Conservation (phyloP, 2,797 vertebrate genomes). For the Poecilia gillii region DNA sequence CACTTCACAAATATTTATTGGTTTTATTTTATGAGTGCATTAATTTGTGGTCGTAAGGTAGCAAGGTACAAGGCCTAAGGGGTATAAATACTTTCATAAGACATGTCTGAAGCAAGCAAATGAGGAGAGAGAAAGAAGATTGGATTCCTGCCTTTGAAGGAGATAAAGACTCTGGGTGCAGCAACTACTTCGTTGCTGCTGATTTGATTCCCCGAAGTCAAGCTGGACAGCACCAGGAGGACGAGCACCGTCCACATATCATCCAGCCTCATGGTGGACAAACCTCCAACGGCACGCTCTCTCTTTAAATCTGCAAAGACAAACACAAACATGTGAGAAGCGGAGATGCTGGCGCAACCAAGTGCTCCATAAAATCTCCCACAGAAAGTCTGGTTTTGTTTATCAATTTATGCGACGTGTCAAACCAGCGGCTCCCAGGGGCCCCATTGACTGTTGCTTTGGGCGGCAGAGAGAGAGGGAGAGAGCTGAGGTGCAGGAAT, state of each 20-base stretch:
- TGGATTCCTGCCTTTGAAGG: conserved; percentile 82
- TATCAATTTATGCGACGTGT: conserved; percentile 45
- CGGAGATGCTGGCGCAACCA: conserved; percentile 24
- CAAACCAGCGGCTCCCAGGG: conserved; percentile 43
- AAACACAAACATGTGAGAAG: conserved; percentile 40
- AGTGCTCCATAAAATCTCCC: not conserved
- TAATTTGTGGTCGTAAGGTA: not conserved
- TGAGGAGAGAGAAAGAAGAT: conserved; percentile 10
- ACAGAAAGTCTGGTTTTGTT: conserved; percentile 25
- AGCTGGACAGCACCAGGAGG: conserved; percentile 73
- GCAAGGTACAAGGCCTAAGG: not conserved
- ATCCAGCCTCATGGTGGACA: conserved; percentile 76
- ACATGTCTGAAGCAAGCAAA: not conserved
- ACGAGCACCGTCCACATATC: conserved; percentile 69
- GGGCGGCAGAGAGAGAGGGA: conserved; percentile 22
- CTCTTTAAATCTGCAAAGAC: conserved; percentile 53
- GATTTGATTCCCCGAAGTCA: conserved; percentile 62
- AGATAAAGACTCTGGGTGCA: conserved; percentile 82
- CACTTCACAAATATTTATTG: not conserved
- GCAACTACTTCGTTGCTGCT: conserved; percentile 73
- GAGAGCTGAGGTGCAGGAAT: conserved; percentile 41
- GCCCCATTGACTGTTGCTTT: conserved; percentile 29
- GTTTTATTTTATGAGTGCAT: not conserved
- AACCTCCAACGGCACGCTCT: conserved; percentile 48
- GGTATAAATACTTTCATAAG: not conserved